Evolutionary conservation across 2,113 vertebrate species (phyloP).

Genomic region (Datnioides undecimradiatus): DNA sequence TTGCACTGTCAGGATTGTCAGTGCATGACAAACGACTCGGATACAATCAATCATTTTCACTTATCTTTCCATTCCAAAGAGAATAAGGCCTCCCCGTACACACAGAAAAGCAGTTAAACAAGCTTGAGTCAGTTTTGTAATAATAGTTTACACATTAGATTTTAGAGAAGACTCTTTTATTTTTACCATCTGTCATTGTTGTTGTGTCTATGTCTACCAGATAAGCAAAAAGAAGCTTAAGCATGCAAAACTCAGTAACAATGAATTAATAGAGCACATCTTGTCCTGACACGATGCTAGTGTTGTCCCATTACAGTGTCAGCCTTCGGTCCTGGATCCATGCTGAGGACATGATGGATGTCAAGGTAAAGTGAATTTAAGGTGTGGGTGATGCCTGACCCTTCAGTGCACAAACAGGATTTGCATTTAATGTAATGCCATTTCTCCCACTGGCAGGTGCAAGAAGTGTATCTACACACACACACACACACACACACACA

Average conservation of each 20-base stretch:
- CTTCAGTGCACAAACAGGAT: conserved; percentile 64
- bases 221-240: background rate
- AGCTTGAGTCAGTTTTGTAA: conserved; percentile 31
- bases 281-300: conserved; percentile 12
- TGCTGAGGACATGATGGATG: conserved; percentile 59
- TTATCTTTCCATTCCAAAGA: conserved; percentile 62
- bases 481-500: conserved; percentile 39
- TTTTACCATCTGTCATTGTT: conserved; percentile 12
- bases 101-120: conserved; percentile 24
- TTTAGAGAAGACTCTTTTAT: background rate
- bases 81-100: background rate
- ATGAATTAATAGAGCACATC: conserved; percentile 12
- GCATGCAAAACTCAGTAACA: conserved; percentile 1
- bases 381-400: conserved; percentile 75
- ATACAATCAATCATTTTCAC: conserved; percentile 71
- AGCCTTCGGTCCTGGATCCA: conserved; percentile 30
- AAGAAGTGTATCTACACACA: conserved; percentile 25
- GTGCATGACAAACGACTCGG: conserved; percentile 61
- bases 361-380: conserved; percentile 85
- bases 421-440: conserved; percentile 69
- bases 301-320: conserved; percentile 15
- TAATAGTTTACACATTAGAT: conserved; percentile 20
- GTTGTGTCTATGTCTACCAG: conserved; percentile 2
- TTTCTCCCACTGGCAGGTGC: conserved; percentile 31
- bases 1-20: conserved; percentile 66